Evolutionary conservation across 1,140 invertebrate species (phyloP), one percentile per base, ranked within the genome.

Genomic region (Daktulosphaira vitifoliae): DNA sequence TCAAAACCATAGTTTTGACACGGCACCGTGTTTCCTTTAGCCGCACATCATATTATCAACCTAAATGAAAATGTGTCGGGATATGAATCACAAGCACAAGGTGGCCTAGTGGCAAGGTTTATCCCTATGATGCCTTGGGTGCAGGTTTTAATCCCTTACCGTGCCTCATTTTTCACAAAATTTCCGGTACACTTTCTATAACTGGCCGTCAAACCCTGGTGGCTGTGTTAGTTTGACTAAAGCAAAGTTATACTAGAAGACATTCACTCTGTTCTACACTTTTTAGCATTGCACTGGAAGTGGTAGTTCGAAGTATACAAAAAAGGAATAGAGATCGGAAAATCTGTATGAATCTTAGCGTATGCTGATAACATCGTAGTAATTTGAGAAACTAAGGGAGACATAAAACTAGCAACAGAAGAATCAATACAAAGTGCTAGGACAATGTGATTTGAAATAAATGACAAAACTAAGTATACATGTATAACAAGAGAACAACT

Each of bases 1-100:
- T 76, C 68, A 49, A 66, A 53, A 49, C 37, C n/a, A 53, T 49
- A 59, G 29, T n/a, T n/a, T n/a, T n/a, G n/a, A n/a, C n/a, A n/a
- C n/a, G n/a, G n/a, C n/a, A n/a, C n/a, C n/a, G n/a, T n/a, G n/a
- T n/a, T n/a, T n/a, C n/a, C n/a, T n/a, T n/a, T n/a, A n/a, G n/a
- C n/a, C n/a, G n/a, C n/a, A n/a, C n/a, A n/a, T n/a, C n/a, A n/a
- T n/a, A n/a, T n/a, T n/a, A n/a, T n/a, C n/a, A n/a, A n/a, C n/a
- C n/a, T n/a, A n/a, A n/a, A n/a, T n/a, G n/a, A n/a, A n/a, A n/a
- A n/a, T n/a, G n/a, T n/a, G n/a, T n/a, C n/a, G n/a, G n/a, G n/a
- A n/a, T n/a, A n/a, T n/a, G n/a, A n/a, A n/a, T n/a, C n/a, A n/a
- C n/a, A n/a, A n/a, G n/a, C n/a, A n/a, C n/a, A n/a, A n/a, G n/a